Percentiles rank a stretch among this genome's conserved stretches.
Conservation (phyloP, 2,113 vertebrate genomes). For the Eira barbara region DNA sequence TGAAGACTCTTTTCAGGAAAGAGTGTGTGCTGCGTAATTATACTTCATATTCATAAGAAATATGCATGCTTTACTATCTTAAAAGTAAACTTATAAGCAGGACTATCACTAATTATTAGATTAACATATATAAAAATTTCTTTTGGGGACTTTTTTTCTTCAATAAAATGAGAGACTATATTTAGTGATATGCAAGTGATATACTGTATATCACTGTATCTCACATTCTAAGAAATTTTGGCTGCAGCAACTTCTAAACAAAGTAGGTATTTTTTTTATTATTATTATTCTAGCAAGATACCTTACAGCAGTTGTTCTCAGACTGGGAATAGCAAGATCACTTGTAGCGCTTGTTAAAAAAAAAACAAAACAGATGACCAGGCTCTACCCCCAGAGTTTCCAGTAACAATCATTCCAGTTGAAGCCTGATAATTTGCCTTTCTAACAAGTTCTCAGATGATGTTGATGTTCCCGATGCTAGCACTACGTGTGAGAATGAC, state of each 20-base stretch:
- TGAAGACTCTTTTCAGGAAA: neutral
- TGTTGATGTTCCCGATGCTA: neutral
- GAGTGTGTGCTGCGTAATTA: neutral
- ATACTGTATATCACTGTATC: neutral
- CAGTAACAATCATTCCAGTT: neutral
- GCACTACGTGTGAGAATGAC: neutral
- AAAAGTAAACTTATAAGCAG: neutral
- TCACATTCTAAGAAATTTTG: conserved; percentile 26
- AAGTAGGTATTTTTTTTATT: neutral
- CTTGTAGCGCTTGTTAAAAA: neutral
- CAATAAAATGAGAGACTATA: neutral
- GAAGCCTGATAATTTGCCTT: neutral
- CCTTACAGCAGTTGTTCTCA: neutral
- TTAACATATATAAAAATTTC: neutral
- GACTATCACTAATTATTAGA: neutral
- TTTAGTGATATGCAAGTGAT: neutral
- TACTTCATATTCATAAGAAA: neutral
- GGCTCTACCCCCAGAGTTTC: neutral
- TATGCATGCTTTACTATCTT: neutral
- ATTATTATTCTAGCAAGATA: neutral
- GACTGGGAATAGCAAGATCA: neutral
- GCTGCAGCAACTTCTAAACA: neutral
- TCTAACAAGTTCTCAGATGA: neutral
- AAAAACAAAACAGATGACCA: neutral
- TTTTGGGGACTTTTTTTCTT: neutral